These are phyloP conservation scores for Trogon surrucura DNA, from an alignment of 2,113 vertebrate species.

Conservation along the genomic window DNA sequence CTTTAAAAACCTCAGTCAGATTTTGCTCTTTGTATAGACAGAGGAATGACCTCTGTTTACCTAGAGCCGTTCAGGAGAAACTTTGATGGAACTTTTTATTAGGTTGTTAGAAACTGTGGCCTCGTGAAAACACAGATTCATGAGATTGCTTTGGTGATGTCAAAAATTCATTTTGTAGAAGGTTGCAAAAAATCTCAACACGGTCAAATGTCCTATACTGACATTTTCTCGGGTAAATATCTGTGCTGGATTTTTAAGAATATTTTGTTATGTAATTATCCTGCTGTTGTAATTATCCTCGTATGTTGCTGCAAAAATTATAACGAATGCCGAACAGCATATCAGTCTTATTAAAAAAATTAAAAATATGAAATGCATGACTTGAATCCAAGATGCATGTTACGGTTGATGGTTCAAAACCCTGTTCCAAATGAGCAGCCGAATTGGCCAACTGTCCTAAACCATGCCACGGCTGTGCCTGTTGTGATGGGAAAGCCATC, in stretches of 20 bases:
- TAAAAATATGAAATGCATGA: neutral
- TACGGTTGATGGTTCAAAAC: neutral
- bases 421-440: neutral
- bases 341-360: neutral
- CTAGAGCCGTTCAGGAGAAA: neutral
- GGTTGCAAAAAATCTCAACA: neutral
- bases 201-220: neutral
- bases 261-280: neutral
- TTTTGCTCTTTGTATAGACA: neutral
- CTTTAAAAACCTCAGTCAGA: neutral
- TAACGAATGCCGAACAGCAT: neutral
- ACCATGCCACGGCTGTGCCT: accelerated
- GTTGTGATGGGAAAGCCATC: neutral
- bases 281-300: neutral
- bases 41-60: neutral
- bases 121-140: neutral
- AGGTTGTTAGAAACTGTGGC: neutral
- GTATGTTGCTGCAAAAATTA: neutral
- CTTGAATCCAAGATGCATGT: neutral
- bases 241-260: neutral
- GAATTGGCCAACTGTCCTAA: neutral
- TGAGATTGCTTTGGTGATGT: neutral
- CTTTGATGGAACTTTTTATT: neutral
- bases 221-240: neutral
- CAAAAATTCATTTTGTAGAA: neutral